These are phyloP conservation scores for Lepisosteus oculatus DNA, from an alignment of 2,113 vertebrate genomes.

Conservation along the genomic window DNA sequence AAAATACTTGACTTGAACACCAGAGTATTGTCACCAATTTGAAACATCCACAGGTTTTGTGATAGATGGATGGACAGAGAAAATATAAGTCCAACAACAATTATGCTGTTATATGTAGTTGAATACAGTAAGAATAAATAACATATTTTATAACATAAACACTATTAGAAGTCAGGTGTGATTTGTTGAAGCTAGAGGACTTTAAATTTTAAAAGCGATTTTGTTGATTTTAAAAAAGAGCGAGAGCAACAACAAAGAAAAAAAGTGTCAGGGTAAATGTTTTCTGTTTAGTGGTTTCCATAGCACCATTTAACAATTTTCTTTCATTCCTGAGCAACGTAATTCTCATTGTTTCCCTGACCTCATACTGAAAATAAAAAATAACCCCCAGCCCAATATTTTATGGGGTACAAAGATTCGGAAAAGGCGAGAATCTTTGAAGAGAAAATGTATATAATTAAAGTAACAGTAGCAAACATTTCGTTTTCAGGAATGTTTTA, in stretches of 20 bases:
- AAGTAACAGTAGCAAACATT: not conserved
- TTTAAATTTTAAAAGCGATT: not conserved
- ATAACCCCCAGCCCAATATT: conserved; percentile 48
- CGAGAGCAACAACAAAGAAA: too few species aligned
- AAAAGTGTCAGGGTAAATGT: conserved; percentile 2
- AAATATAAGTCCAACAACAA: not conserved
- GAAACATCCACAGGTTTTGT: conserved; percentile 2
- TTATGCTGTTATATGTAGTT: not conserved
- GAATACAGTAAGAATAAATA: conserved; percentile 13
- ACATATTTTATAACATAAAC: conserved; percentile 7
- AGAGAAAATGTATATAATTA: not conserved
- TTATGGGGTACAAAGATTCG: conserved; percentile 21
- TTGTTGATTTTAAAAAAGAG: too few species aligned
- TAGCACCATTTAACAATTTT: conserved; percentile 48
- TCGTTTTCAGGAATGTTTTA: not conserved
- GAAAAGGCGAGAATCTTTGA: too few species aligned
- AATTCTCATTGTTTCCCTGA: conserved; percentile 44
- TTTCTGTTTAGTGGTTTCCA: conserved; percentile 43
- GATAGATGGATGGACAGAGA: not conserved
- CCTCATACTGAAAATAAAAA: conserved; percentile 46
- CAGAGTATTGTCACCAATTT: not conserved
- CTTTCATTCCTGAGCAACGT: conserved; percentile 58
- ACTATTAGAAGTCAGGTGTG: not conserved
- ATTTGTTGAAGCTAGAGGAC: conserved; percentile 4
- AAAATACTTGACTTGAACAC: not conserved